Evolutionary conservation across 2,113 vertebrate species (phyloP).

Genomic region (Nothoprocta perdicaria): DNA sequence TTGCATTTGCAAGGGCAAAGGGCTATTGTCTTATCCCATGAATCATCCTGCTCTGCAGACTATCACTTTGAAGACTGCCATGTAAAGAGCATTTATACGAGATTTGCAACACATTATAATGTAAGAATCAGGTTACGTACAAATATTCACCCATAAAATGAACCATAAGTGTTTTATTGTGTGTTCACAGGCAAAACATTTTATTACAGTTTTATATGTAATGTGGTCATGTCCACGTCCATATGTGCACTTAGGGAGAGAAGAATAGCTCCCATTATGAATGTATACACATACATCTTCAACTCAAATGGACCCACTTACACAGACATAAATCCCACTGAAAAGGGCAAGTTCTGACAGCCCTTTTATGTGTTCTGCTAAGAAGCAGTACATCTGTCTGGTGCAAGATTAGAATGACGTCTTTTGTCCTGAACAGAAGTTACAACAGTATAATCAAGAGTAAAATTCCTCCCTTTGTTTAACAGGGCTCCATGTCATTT

Average conservation of each 20-base stretch:
- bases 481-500: not conserved
- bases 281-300: not conserved
- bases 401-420: not conserved
- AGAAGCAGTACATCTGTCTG: not conserved
- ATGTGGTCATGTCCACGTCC: not conserved
- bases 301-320: not conserved
- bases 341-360: not conserved
- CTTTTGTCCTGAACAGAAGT: not conserved
- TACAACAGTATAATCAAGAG: not conserved
- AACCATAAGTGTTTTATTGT: constrained; percentile 8
- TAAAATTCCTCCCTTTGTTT: not conserved
- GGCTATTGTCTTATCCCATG: not conserved
- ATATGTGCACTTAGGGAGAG: not conserved
- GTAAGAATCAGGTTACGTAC: constrained; percentile 12
- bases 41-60: constrained; percentile 5
- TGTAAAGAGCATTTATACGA: not conserved
- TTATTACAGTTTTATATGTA: not conserved
- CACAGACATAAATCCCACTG: not conserved
- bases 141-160: constrained; percentile 45
- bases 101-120: constrained; percentile 22
- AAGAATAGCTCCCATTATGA: not conserved
- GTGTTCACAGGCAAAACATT: constrained; percentile 15
- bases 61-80: constrained; percentile 4
- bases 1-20: constrained; percentile 4
- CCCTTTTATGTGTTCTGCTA: not conserved